A percentile compares a stretch with the other conserved stretches of the same genome.
Evolutionary conservation across 2,888 invertebrate species (phyloP).

Genomic region (Arctia plantaginis): DNA sequence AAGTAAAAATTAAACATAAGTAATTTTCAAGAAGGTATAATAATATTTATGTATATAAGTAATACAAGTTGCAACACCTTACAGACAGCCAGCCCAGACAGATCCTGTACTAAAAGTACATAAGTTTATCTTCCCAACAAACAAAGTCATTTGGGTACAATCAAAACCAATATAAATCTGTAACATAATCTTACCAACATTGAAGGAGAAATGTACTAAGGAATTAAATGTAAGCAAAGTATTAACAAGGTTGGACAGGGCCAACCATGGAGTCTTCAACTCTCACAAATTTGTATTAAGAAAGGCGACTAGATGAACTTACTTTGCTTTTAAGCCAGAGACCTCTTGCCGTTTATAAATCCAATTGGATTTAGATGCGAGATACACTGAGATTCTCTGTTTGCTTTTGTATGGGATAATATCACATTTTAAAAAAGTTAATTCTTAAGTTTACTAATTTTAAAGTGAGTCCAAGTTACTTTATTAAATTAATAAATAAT

Average conservation of each 20-base stretch:
- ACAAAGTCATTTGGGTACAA: slow-evolving; percentile 15
- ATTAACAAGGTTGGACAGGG: slow-evolving; percentile 51
- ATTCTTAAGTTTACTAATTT: too few species aligned
- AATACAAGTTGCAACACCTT: neutral
- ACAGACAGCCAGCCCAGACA: neutral
- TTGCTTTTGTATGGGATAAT: neutral
- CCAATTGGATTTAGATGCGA: slow-evolving; percentile 66
- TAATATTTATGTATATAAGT: neutral
- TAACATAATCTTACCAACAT: slow-evolving; percentile 8
- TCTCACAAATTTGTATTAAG: slow-evolving; percentile 62
- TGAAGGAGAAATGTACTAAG: slow-evolving; percentile 27
- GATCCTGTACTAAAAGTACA: neutral
- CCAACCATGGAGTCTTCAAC: slow-evolving; percentile 49
- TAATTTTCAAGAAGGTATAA: too few species aligned
- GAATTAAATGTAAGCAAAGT: slow-evolving; percentile 45
- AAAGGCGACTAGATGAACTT: slow-evolving; percentile 54
- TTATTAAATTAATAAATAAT: too few species aligned
- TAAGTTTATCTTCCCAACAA: slow-evolving; percentile 9
- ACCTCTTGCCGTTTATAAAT: slow-evolving; percentile 67
- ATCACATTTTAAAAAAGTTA: too few species aligned
- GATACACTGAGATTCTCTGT: slow-evolving; percentile 36
- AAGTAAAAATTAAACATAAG: too few species aligned
- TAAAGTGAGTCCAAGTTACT: too few species aligned
- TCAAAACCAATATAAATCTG: slow-evolving; percentile 34
- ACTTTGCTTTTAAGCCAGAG: slow-evolving; percentile 62